Evolutionary conservation across 2,888 invertebrate genomes (phyloP).

Genomic region (Athalia circularis): DNA sequence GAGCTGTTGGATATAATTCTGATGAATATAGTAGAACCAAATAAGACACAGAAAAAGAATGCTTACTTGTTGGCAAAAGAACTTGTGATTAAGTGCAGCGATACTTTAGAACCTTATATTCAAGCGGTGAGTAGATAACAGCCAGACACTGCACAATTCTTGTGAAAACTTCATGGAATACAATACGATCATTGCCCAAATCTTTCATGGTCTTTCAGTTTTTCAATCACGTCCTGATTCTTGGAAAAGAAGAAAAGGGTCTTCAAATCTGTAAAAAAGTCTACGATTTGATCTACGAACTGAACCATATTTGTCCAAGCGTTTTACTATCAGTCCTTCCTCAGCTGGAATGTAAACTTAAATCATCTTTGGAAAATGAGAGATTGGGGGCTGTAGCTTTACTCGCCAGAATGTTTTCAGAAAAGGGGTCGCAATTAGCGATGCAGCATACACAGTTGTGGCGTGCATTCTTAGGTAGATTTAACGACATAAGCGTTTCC

Average conservation of each 20-base stretch:
- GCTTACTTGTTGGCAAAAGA: slow-evolving; percentile 94
- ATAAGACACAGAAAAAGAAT: slow-evolving; percentile 91
- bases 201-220: slow-evolving; percentile 79
- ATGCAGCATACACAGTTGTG: slow-evolving; percentile 91
- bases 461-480: slow-evolving; percentile 94
- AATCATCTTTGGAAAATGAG: slow-evolving; percentile 93
- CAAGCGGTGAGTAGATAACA: slow-evolving; percentile 84
- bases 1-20: slow-evolving; percentile 95
- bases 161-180: not conserved
- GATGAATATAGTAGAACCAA: slow-evolving; percentile 95
- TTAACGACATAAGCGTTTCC: slow-evolving; percentile 95
- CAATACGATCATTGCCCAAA: not conserved
- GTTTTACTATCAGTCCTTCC: slow-evolving; percentile 92
- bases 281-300: slow-evolving; percentile 96
- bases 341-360: slow-evolving; percentile 95
- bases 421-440: slow-evolving; percentile 92
- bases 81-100: slow-evolving; percentile 92
- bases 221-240: slow-evolving; percentile 95
- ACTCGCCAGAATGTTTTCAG: slow-evolving; percentile 97
- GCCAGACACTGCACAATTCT: slow-evolving; percentile 8
- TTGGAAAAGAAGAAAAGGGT: slow-evolving; percentile 92
- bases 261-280: slow-evolving; percentile 89
- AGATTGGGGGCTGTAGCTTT: slow-evolving; percentile 91
- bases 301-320: slow-evolving; percentile 93
- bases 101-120: slow-evolving; percentile 95